Evolutionary conservation across 2,797 vertebrate species (phyloP), one percentile per base, ranked within the genome.

Genomic region (Cygnus olor): DNA sequence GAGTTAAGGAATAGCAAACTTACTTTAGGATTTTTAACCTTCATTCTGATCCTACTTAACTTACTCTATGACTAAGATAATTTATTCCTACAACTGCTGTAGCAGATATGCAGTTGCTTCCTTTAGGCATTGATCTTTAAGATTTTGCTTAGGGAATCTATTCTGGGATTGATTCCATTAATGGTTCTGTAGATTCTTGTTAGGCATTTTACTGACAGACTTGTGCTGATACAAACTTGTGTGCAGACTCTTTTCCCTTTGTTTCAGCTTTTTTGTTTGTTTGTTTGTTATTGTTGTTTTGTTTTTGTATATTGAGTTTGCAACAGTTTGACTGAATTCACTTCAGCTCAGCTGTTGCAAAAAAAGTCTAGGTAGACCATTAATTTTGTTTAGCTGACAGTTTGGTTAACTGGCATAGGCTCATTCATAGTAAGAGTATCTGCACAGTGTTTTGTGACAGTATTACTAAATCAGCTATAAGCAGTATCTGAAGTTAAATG

Each of bases 11-110:
- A 91, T 71, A 88, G 68, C 64, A 81, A 89, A 68, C 78, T 95
- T 81, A 84, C 66, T 79, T 88, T 47, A 69, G 56, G 83, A 85
- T 95, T 93, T 96, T 95, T 97, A 93, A 95, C 93, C 83, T 96
- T 73, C 12, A 0, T 90, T 95, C 80, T 77, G n/a, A 90, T 96
- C 71, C 83, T 85, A 77, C 80, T 94, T 94, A 93, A 93, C 74
- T 96, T 87, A 84, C 14, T 85, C 56, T 88, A 40, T 0, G 6
- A 53, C n/a, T 53, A 88, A 73, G 66, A 70, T 88, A 77, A 95
- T 91, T 91, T 89, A 85, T 90, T 91, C 71, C 56, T 84, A 27
- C 11, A 5, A 17, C 21, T 38, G 63, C 30, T 82, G 17, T 58
- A 79, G 66, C 14, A 42, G 56, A 47, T 58, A 40, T 20, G 11